A percentile compares a stretch with the other conserved stretches of the same genome.
Evolutionary conservation across 2,797 vertebrate genomes (phyloP).

Genomic region (Sternarchorhynchus goeldii): DNA sequence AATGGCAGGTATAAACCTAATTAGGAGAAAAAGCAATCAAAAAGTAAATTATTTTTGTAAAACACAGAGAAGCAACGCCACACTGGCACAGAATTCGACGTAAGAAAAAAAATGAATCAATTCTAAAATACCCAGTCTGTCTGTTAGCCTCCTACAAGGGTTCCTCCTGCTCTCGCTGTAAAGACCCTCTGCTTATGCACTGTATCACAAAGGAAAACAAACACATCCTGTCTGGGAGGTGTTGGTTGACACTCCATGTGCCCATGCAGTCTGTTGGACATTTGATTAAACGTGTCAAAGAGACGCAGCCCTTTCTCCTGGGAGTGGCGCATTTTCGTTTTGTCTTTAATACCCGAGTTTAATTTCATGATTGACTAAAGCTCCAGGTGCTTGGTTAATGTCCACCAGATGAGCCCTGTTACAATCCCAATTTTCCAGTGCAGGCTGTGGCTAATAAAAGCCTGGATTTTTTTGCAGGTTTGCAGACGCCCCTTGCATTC

Average conservation of each 20-base stretch:
- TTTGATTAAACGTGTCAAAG: constrained; percentile 72
- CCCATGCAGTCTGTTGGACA: constrained; percentile 72
- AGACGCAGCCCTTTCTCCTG: constrained; percentile 54
- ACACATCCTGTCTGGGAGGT: constrained; percentile 55
- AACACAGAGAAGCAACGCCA: too few species aligned
- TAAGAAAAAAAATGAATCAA: too few species aligned
- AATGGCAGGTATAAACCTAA: too few species aligned
- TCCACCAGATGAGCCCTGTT: constrained; percentile 78
- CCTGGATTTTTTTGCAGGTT: constrained; percentile 80
- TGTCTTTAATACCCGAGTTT: constrained; percentile 78
- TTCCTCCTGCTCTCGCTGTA: constrained; percentile 20
- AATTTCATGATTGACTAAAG: constrained; percentile 79
- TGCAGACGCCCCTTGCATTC: constrained; percentile 78
- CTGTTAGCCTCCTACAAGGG: not conserved
- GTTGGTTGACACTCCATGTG: constrained; percentile 64
- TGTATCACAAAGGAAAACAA: constrained; percentile 46
- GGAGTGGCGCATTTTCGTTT: constrained; percentile 64
- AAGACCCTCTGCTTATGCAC: constrained; percentile 58
- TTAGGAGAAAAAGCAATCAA: too few species aligned
- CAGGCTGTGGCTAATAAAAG: constrained; percentile 81
- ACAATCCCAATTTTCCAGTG: constrained; percentile 79
- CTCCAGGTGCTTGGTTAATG: constrained; percentile 83
- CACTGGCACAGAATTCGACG: too few species aligned
- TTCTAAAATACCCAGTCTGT: too few species aligned
- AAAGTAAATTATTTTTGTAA: too few species aligned